Conservation (phyloP, 2,113 vertebrate species). For the Perca schrenkii region DNA sequence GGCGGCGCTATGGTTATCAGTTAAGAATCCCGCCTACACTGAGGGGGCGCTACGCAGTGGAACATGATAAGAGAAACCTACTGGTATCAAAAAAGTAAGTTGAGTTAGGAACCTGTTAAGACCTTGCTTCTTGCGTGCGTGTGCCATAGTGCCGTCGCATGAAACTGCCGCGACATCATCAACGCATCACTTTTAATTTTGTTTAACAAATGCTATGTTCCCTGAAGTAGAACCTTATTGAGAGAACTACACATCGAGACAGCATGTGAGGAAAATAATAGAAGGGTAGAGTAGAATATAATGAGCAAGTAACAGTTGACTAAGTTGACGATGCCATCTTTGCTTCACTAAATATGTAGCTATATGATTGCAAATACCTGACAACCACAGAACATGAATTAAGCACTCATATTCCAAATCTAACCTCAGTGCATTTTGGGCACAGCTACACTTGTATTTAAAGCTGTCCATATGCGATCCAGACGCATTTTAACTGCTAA, state of each 20-base stretch:
- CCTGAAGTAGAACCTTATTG: background rate
- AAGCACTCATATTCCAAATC: background rate
- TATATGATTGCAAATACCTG: background rate
- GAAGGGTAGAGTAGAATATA: background rate
- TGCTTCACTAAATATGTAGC: background rate
- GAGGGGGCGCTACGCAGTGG: no score
- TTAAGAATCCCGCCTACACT: no score
- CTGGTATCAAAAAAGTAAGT: no score
- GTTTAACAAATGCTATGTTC: no score
- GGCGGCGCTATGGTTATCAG: no score
- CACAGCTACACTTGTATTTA: background rate
- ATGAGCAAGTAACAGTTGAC: background rate
- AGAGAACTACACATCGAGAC: background rate
- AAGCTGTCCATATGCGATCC: background rate
- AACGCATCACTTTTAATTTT: no score
- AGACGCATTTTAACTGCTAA: background rate
- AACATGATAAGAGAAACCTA: no score
- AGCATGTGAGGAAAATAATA: background rate
- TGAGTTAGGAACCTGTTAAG: no score
- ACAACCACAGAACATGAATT: background rate
- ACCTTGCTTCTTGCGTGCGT: no score
- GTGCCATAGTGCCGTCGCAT: no score
- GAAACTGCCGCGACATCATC: no score
- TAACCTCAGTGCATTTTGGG: background rate
- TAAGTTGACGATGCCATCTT: background rate